Evolutionary conservation across 2,888 invertebrate genomes (phyloP).

Genomic region (Theodoxus fluviatilis): DNA sequence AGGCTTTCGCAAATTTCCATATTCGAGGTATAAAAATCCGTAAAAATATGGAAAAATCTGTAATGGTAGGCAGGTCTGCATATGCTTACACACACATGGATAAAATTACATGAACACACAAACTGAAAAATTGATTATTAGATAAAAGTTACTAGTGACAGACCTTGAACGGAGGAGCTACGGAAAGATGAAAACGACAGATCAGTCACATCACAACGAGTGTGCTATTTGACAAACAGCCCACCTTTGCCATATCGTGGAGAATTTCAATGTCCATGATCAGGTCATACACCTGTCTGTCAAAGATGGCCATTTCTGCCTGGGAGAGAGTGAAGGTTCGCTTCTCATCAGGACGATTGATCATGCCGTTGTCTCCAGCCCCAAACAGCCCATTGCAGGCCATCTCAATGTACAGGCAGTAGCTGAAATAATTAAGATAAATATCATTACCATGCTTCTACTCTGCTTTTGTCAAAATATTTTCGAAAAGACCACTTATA

Average conservation of each 20-base stretch:
- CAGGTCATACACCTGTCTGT: constrained; percentile 62
- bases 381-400: constrained; percentile 68
- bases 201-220: background rate
- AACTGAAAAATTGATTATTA: background rate
- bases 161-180: background rate
- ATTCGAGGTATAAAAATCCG: too few species aligned
- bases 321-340: constrained; percentile 58
- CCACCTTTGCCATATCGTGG: constrained; percentile 65
- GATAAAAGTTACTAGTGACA: background rate
- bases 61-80: background rate
- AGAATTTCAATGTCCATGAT: constrained; percentile 66
- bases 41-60: too few species aligned
- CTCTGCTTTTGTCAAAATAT: background rate
- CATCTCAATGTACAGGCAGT: constrained; percentile 67
- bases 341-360: constrained; percentile 64
- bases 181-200: background rate
- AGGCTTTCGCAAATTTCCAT: too few species aligned
- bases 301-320: constrained; percentile 65
- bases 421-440: constrained; percentile 24
- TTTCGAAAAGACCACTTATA: background rate
- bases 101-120: background rate
- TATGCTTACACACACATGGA: too few species aligned
- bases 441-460: background rate
- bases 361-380: constrained; percentile 63
- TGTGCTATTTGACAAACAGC: background rate